Conservation (phyloP, 1,140 invertebrate species). For the Diorhabda elongata region DNA sequence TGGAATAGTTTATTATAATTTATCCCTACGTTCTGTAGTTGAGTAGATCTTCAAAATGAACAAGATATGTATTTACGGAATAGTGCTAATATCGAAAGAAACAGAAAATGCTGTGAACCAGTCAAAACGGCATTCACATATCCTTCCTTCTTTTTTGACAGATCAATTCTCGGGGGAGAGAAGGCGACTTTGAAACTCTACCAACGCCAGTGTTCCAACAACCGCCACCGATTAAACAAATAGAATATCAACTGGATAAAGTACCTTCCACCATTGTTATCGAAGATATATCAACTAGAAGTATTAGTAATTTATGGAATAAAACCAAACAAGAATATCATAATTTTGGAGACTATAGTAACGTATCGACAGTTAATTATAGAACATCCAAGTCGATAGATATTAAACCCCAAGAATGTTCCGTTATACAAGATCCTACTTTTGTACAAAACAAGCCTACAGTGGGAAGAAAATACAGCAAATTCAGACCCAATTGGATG, state of each 20-base stretch:
- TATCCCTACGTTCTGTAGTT: too few species aligned
- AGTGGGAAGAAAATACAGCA: constrained; percentile 54
- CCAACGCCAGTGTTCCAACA: constrained; percentile 18
- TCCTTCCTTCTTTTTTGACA: constrained; percentile 67
- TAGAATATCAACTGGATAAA: constrained; percentile 8
- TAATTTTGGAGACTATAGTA: too few species aligned
- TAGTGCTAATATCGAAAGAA: constrained; percentile 8
- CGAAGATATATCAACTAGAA: constrained; percentile 1
- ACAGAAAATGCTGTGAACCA: constrained; percentile 22
- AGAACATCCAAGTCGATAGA: too few species aligned
- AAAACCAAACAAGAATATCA: background rate
- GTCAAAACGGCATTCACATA: constrained; percentile 45
- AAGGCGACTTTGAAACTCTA: constrained; percentile 16
- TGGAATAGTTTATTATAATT: too few species aligned
- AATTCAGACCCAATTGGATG: constrained; percentile 62
- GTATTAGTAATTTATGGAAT: background rate
- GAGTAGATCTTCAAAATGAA: too few species aligned
- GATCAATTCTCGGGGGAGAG: constrained; percentile 51
- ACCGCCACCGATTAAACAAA: constrained; percentile 1
- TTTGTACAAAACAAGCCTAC: constrained; percentile 16
- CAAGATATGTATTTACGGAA: constrained; percentile 14
- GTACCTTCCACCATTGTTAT: background rate
- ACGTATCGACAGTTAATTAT: too few species aligned
- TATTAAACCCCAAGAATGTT: constrained; percentile 44
- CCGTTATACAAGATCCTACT: constrained; percentile 48